Evolutionary conservation across 2,888 invertebrate species (phyloP).

Genomic region (Hartigia nigra): DNA sequence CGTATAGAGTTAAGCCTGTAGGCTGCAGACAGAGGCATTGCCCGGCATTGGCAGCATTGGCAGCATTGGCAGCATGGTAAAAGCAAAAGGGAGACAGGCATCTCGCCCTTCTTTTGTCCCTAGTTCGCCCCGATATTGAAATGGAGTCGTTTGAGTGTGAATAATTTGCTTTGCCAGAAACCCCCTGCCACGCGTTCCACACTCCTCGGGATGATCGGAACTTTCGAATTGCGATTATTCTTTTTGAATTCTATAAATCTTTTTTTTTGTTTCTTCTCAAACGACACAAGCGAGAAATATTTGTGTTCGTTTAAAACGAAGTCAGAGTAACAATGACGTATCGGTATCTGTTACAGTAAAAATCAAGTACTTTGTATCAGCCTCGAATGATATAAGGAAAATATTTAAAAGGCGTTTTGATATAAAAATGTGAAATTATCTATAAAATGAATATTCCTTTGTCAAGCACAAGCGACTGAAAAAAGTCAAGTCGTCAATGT

Average conservation of each 20-base stretch:
- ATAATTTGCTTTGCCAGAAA: constrained; percentile 73
- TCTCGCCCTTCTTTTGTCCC: constrained; percentile 72
- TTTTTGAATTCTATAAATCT: neutral
- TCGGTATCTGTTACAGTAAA: neutral
- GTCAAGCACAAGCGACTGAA: neutral
- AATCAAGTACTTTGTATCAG: neutral
- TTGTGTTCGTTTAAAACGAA: neutral
- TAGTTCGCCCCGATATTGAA: constrained; percentile 71
- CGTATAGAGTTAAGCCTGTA: constrained; percentile 47
- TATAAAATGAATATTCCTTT: neutral
- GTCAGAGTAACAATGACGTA: neutral
- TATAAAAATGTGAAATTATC: neutral
- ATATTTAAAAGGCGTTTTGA: neutral
- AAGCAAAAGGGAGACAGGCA: constrained; percentile 64
- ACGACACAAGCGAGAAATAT: neutral
- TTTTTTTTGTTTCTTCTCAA: neutral
- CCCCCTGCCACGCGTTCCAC: constrained; percentile 4
- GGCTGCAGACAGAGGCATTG: constrained; percentile 54
- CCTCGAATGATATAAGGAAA: neutral
- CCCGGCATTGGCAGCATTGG: constrained; percentile 39
- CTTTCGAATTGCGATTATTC: neutral
- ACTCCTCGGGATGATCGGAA: constrained; percentile 2
- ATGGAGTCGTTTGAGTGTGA: constrained; percentile 79
- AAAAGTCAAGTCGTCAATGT: neutral
- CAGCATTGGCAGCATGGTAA: constrained; percentile 61